Conservation (phyloP, 53 echinoderm and acorn worm genomes). For the Antedon mediterranea region DNA sequence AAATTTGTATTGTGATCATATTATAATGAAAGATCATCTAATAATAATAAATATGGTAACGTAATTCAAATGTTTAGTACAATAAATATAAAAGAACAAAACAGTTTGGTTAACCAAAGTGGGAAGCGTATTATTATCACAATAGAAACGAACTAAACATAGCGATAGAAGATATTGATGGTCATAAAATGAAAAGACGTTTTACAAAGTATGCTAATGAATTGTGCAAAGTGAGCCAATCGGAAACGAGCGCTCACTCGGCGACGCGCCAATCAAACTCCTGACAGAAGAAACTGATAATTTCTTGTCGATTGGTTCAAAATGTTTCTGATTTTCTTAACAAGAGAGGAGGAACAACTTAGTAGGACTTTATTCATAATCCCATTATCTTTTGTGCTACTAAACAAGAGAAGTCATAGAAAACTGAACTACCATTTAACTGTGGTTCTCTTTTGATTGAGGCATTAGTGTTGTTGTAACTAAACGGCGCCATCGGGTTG, state of each 20-base stretch:
- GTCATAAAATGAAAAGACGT: neutral
- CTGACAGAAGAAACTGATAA: neutral
- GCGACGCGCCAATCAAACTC: neutral
- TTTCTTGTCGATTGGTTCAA: neutral
- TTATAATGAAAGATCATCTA: no score
- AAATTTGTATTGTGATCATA: no score
- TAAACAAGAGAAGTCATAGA: neutral
- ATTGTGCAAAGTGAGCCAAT: neutral
- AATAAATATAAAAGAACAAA: neutral
- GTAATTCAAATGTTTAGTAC: no score
- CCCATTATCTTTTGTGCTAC: neutral
- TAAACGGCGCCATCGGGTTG: neutral
- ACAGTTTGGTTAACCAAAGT: neutral
- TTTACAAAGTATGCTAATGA: neutral
- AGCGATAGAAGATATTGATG: neutral
- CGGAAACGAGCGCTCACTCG: neutral
- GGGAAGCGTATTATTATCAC: neutral
- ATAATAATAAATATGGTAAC: no score
- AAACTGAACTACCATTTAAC: neutral
- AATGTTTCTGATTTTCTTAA: neutral
- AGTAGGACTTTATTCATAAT: neutral
- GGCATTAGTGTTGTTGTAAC: neutral
- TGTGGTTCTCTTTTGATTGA: neutral
- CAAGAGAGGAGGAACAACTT: neutral
- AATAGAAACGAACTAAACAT: neutral